Conservation (phyloP, 92 coral and sea anemone species). For the Anthopleura xanthogrammica region DNA sequence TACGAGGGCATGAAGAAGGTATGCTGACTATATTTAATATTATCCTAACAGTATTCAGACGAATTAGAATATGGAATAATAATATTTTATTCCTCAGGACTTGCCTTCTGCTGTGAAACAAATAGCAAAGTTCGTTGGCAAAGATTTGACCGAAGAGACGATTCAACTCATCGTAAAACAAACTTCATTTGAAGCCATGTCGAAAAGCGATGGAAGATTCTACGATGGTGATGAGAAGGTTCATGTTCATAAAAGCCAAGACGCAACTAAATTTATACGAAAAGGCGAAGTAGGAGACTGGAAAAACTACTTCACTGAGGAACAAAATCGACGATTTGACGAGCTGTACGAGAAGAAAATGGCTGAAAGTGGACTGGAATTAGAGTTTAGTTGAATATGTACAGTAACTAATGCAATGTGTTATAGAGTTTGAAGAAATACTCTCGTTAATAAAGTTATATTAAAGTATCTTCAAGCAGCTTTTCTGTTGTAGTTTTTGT, state of each 20-base stretch:
- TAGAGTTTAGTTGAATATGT: not conserved
- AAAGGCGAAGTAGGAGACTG: conserved; percentile 53
- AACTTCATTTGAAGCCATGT: conserved; percentile 9
- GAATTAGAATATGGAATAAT: not conserved
- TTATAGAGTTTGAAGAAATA: too few relatives aligned
- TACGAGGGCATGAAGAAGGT: conserved; percentile 8
- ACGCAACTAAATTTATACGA: conserved; percentile 21
- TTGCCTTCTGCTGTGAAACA: conserved; percentile 4
- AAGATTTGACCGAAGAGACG: conserved; percentile 15
- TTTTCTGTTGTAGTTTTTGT: too few relatives aligned
- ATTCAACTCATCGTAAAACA: conserved; percentile 12
- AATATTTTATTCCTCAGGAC: not conserved
- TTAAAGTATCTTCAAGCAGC: too few relatives aligned
- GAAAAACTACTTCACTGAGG: conserved; percentile 38
- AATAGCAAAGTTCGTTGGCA: conserved; percentile 13
- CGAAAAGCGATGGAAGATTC: conserved; percentile 4
- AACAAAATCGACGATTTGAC: conserved; percentile 30
- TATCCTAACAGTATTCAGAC: not conserved
- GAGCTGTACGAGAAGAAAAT: conserved; percentile 29
- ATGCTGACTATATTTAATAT: not conserved
- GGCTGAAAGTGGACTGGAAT: conserved; percentile 49
- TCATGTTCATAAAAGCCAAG: not conserved
- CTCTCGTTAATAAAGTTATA: too few relatives aligned
- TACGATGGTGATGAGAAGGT: not conserved
- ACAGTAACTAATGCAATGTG: too few relatives aligned